These are phyloP conservation scores for Rhodophaea formosa DNA, from an alignment of 2,888 invertebrate species.

Conservation along the genomic window DNA sequence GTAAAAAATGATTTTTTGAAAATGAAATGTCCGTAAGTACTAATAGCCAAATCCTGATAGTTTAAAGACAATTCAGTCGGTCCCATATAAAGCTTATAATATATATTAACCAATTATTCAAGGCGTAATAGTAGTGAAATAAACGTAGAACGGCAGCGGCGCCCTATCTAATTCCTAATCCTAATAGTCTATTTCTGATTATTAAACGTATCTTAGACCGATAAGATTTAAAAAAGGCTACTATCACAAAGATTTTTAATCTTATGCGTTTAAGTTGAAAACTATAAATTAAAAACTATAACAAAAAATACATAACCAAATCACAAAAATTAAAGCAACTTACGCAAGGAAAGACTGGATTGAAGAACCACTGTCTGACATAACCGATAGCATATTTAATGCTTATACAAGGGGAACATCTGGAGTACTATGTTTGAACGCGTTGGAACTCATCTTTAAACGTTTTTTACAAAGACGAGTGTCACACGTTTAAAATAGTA, in stretches of 20 bases:
- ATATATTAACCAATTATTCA: not conserved
- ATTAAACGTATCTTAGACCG: not conserved
- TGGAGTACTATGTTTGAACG: too few relatives aligned
- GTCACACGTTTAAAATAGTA: not conserved
- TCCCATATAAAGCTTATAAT: not conserved
- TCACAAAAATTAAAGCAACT: slow-evolving; percentile 15
- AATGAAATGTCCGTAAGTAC: too few relatives aligned
- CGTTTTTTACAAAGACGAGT: too few relatives aligned
- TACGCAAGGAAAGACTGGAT: not conserved
- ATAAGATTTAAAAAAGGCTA: not conserved
- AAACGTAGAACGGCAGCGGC: not conserved
- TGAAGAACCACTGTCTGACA: not conserved
- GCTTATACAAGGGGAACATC: too few relatives aligned
- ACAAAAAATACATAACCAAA: slow-evolving; percentile 23
- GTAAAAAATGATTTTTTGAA: too few relatives aligned
- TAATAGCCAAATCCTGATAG: slow-evolving; percentile 2
- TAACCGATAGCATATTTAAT: too few relatives aligned
- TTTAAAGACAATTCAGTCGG: slow-evolving; percentile 7
- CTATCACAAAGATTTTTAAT: slow-evolving; percentile 3
- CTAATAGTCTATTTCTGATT: slow-evolving; percentile 5
- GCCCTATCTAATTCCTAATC: slow-evolving; percentile 7
- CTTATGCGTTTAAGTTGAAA: slow-evolving; percentile 1
- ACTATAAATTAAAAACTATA: slow-evolving; percentile 5
- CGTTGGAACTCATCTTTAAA: too few relatives aligned
- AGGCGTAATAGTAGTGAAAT: not conserved